phyloP scores from a whole-genome alignment of 2,797 vertebrate genomes.

The Rhabdomys pumilio region DNA sequence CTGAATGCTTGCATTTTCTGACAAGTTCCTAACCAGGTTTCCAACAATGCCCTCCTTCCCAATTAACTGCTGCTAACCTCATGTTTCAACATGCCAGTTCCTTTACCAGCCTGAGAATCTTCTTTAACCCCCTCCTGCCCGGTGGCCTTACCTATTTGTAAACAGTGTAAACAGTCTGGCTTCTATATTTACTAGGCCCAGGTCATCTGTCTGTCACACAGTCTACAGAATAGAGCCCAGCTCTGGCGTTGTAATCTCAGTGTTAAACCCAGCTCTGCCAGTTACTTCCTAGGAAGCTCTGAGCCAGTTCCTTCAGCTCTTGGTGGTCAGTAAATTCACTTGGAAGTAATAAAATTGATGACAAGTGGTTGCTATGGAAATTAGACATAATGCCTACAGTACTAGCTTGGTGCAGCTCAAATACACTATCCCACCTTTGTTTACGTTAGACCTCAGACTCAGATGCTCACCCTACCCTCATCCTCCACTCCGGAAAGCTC shows the following conservation, averaged over 20 bases:
- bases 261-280: background rate
- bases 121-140: background rate
- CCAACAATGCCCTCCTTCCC: background rate
- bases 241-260: background rate
- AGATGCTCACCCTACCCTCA: background rate
- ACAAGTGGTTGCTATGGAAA: background rate
- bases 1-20: background rate
- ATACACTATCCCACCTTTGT: background rate
- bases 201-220: background rate
- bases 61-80: no score
- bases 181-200: background rate
- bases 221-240: background rate
- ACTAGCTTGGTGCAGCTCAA: background rate
- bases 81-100: background rate
- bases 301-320: constrained; percentile 23
- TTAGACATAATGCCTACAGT: background rate
- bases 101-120: background rate
- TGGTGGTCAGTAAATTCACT: constrained; percentile 5
- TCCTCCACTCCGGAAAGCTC: background rate
- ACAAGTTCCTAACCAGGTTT: background rate
- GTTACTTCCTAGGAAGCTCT: background rate
- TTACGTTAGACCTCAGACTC: background rate
- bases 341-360: constrained; percentile 17
- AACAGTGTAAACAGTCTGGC: no score
- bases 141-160: background rate